These are phyloP conservation scores for Takifugu ocellatus DNA, from an alignment of 2,797 vertebrate genomes.

Conservation along the genomic window DNA sequence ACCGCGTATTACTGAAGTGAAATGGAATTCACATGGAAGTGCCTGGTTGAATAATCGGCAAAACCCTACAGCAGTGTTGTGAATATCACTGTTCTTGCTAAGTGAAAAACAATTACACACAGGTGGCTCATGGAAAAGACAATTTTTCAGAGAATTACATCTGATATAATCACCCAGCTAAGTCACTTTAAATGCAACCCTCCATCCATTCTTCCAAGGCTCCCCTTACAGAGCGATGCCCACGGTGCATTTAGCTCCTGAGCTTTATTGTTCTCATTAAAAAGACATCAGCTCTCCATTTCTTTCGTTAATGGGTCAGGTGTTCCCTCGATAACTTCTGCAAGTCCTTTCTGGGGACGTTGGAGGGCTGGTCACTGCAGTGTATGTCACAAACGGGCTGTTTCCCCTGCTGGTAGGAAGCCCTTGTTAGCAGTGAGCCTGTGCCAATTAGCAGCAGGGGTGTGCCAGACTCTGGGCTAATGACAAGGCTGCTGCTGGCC, in stretches of 20 bases:
- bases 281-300: constrained; percentile 64
- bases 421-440: constrained; percentile 66
- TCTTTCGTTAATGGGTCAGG: constrained; percentile 63
- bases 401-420: constrained; percentile 54
- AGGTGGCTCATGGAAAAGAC: constrained; percentile 14
- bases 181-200: constrained; percentile 38
- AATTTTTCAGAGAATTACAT: constrained; percentile 40
- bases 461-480: constrained; percentile 69
- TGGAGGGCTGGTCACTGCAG: constrained; percentile 44
- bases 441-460: constrained; percentile 75
- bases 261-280: constrained; percentile 69
- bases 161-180: constrained; percentile 32
- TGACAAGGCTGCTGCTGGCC: constrained; percentile 67
- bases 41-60: constrained; percentile 42
- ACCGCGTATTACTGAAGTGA: constrained; percentile 40
- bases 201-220: constrained; percentile 31
- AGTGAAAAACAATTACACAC: constrained; percentile 25
- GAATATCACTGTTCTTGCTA: constrained; percentile 23
- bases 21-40: constrained; percentile 53
- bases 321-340: constrained; percentile 44
- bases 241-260: constrained; percentile 50
- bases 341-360: constrained; percentile 26
- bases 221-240: constrained; percentile 46
- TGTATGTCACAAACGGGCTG: constrained; percentile 38
- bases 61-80: constrained; percentile 32